Conservation (phyloP, 2,797 vertebrate species). For the Pangasius larnaudii region DNA sequence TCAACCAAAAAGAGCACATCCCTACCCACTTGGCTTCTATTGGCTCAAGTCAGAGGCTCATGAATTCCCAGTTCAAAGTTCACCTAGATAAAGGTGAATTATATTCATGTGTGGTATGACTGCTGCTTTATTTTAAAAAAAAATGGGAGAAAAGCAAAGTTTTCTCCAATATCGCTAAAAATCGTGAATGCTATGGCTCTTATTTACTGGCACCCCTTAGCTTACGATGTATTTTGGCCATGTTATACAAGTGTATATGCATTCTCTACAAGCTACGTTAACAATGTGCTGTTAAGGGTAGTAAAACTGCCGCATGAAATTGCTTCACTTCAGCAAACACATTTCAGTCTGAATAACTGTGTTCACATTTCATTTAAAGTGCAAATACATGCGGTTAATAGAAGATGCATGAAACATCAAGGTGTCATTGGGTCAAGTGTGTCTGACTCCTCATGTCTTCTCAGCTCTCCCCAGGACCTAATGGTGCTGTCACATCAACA, state of each 20-base stretch:
- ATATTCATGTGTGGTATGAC: background rate
- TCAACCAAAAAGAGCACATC: background rate
- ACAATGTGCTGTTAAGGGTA: constrained; percentile 1
- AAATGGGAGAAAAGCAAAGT: background rate
- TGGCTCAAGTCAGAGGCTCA: background rate
- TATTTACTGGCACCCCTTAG: background rate
- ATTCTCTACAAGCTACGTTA: background rate
- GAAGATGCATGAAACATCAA: background rate
- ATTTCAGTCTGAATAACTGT: background rate
- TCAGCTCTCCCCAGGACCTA: background rate
- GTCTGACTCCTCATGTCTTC: background rate
- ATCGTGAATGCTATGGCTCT: background rate
- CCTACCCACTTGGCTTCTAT: background rate
- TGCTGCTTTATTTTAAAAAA: background rate
- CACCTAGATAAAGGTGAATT: background rate
- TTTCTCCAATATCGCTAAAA: background rate
- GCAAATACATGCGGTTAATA: background rate
- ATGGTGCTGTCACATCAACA: background rate
- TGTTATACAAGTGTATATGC: background rate
- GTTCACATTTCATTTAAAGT: background rate
- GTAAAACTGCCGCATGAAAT: background rate
- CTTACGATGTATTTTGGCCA: background rate
- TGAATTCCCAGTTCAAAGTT: background rate
- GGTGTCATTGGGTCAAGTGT: background rate
- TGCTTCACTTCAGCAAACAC: background rate